Conservation (phyloP, 2,888 invertebrate species). For the Eretmocerus hayati region DNA sequence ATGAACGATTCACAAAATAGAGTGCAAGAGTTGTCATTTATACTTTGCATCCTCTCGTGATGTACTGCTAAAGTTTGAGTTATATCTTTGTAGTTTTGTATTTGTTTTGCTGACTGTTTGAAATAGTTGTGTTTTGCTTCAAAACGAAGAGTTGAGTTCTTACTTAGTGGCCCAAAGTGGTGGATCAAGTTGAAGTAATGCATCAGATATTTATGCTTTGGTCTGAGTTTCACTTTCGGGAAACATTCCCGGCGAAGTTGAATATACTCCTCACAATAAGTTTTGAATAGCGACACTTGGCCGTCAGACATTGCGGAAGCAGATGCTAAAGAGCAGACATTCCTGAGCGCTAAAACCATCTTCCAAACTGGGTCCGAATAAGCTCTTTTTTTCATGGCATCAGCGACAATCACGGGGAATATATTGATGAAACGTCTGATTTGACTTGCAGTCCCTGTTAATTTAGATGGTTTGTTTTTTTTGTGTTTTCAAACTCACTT, state of each 20-base stretch:
- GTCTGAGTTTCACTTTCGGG: constrained; percentile 17
- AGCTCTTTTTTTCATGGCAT: constrained; percentile 18
- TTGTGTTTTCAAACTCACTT: background rate
- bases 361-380: constrained; percentile 18
- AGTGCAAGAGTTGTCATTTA: background rate
- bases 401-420: constrained; percentile 19
- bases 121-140: constrained; percentile 28
- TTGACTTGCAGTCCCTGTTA: background rate
- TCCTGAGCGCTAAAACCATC: constrained; percentile 17
- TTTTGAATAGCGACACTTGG: constrained; percentile 16
- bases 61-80: constrained; percentile 14
- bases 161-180: constrained; percentile 22
- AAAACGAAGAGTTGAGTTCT: constrained; percentile 24
- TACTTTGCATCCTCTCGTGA: constrained; percentile 13
- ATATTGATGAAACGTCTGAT: background rate
- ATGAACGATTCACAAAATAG: background rate
- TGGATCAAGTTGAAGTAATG: constrained; percentile 22
- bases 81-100: constrained; percentile 27
- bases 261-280: constrained; percentile 19
- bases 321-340: constrained; percentile 20
- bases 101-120: constrained; percentile 19
- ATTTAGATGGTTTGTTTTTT: background rate
- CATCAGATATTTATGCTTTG: constrained; percentile 25
- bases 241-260: constrained; percentile 17
- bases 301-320: constrained; percentile 18